Evolutionary conservation across 2,888 invertebrate genomes (phyloP), one percentile per base, ranked within the genome.

Genomic region (Drosophila imparisetae): DNA sequence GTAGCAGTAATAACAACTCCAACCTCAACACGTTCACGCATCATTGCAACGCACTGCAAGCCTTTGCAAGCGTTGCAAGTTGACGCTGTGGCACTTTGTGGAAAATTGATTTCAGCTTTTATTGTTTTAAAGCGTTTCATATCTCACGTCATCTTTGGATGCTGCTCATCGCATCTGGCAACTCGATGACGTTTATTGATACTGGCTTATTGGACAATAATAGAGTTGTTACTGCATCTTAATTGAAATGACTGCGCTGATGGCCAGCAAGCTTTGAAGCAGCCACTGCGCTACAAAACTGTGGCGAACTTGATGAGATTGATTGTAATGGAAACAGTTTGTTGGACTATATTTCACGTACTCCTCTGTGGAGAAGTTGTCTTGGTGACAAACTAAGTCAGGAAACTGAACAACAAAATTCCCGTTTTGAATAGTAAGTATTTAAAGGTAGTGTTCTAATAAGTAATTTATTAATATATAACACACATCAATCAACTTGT

Each of bases 181-280:
- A 70, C 74, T 65, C 75, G 80, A 70, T 73, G 85, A 78, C 73
- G 82, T 81, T 80, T 81, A 83, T 84, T 86, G 85, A 80, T 81
- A 80, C 65, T 86, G 81, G 81, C 78, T 75, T 73, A 81, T 76
- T 69, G 79, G 64, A 66, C 69, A 75, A 80, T 89, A 90, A 89
- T 89, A 82, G 89, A 89, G 90, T 81, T 89, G 89, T 89, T 89
- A 90, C 83, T 86, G 85, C 73, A 77, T 79, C 82, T 90, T 89
- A 90, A 89, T 90, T 89, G 86, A 86, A 86, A 74, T 70, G 72
- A 38, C 54, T 55, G 13, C 13, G 34, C 36, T 18, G 54, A 54
- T 27, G 7, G 36, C 15, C 36, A n/a, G 36, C 2, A n/a, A 27
- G 4, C 54, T n/a, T 55, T 45, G 7, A 2, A 21, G 21, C 15